Conservation (phyloP, 64 coral and sea anemone genomes). For the Cladopsammia gracilis region DNA sequence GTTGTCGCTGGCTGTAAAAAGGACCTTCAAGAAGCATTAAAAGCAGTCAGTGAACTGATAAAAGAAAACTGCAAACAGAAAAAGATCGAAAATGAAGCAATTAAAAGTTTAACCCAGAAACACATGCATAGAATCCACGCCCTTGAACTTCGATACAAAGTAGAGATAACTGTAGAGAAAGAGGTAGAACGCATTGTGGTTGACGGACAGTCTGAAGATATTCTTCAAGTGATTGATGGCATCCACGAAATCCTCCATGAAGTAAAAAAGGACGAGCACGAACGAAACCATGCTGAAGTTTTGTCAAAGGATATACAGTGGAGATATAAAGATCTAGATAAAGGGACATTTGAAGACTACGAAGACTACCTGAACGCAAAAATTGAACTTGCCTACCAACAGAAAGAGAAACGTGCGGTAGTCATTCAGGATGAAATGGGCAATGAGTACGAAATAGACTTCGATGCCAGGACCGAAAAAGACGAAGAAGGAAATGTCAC, state of each 20-base stretch:
- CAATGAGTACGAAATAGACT: no score
- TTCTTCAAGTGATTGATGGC: slow-evolving; percentile 32
- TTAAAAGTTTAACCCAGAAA: slow-evolving; percentile 53
- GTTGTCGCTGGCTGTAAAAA: slow-evolving; percentile 41
- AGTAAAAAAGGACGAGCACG: slow-evolving; percentile 42
- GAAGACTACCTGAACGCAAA: no score
- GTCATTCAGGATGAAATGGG: no score
- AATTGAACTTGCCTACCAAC: no score
- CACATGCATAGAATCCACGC: slow-evolving; percentile 12
- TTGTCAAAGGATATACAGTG: slow-evolving; percentile 68
- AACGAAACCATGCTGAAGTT: slow-evolving; percentile 39
- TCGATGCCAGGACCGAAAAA: no score
- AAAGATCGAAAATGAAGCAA: slow-evolving; percentile 39
- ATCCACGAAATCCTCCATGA: slow-evolving; percentile 59
- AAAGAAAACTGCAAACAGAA: slow-evolving; percentile 29
- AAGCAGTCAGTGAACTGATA: slow-evolving; percentile 23
- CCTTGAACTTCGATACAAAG: background rate
- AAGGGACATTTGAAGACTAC: no score
- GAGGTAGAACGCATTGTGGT: slow-evolving; percentile 54
- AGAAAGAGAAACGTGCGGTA: no score
- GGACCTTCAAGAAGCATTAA: slow-evolving; percentile 17
- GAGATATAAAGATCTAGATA: slow-evolving; percentile 1
- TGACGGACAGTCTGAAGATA: slow-evolving; percentile 48
- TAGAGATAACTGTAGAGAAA: slow-evolving; percentile 35
- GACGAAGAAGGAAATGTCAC: background rate